These are phyloP conservation scores for Spongilla lacustris DNA, from an alignment of 37 sponge, comb jelly and placozoan species.

Conservation along the genomic window DNA sequence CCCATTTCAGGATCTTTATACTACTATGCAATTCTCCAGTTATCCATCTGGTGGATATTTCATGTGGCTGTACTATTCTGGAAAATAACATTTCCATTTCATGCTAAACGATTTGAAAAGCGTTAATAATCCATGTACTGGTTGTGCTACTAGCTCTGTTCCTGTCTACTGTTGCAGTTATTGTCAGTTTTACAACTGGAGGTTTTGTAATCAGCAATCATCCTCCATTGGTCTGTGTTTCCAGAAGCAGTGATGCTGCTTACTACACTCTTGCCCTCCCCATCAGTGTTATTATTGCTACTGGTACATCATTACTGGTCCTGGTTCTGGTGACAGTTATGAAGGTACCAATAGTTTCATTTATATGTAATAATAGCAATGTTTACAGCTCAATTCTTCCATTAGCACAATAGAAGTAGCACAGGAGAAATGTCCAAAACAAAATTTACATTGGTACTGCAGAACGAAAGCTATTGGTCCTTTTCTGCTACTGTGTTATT, in stretches of 20 bases:
- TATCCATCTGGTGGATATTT: conserved; percentile 5
- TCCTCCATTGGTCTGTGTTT: conserved; percentile 5
- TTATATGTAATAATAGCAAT: not conserved
- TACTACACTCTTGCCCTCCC: conserved; percentile 9
- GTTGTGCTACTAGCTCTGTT: not conserved
- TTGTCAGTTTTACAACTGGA: not conserved
- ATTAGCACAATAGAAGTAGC: not conserved
- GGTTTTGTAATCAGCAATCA: not conserved
- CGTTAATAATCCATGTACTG: not conserved
- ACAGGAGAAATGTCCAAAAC: not conserved
- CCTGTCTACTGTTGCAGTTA: not conserved
- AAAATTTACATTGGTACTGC: not conserved
- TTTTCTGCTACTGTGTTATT: conserved; percentile 4
- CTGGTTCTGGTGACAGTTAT: not conserved
- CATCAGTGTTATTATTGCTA: not conserved
- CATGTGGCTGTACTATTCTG: conserved; percentile 10
- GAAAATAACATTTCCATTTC: conserved; percentile 21
- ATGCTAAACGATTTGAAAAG: conserved; percentile 6
- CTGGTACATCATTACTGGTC: not conserved
- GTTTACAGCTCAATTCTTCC: not conserved
- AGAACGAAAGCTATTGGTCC: conserved; percentile 12
- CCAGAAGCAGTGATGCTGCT: not conserved
- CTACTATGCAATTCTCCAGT: not conserved
- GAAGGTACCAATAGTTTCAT: not conserved
- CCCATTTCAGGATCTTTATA: conserved; percentile 6